phyloP scores from a whole-genome alignment of 2,797 vertebrate species.

The Lagocephalus sceleratus region DNA sequence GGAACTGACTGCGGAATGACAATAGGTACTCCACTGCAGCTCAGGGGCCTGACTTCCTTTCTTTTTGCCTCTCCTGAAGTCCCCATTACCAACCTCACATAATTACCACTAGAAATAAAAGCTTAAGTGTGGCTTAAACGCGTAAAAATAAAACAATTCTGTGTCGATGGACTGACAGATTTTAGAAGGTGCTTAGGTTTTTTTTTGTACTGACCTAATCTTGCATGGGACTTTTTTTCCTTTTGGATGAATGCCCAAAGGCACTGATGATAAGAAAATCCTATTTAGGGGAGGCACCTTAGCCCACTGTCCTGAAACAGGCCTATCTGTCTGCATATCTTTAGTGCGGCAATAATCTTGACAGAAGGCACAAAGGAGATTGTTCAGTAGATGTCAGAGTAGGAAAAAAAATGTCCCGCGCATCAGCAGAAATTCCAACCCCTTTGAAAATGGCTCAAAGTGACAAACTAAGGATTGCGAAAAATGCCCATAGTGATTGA shows the following conservation, averaged over 20 bases:
- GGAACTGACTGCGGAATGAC: constrained; percentile 72
- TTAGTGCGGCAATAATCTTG: constrained; percentile 61
- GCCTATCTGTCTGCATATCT: constrained; percentile 63
- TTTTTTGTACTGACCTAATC: constrained; percentile 35
- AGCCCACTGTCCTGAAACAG: constrained; percentile 40
- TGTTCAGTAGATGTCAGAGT: constrained; percentile 24
- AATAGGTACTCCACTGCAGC: constrained; percentile 66
- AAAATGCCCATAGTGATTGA: constrained; percentile 23
- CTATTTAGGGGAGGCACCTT: constrained; percentile 40
- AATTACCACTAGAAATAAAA: neutral
- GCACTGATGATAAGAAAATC: constrained; percentile 49
- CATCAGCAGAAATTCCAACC: constrained; percentile 33
- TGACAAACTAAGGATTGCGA: neutral
- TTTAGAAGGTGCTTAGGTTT: constrained; percentile 12
- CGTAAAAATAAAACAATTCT: neutral
- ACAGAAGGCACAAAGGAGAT: constrained; percentile 50
- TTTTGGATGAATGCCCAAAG: constrained; percentile 25
- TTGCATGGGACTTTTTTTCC: constrained; percentile 32
- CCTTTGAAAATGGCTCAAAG: neutral
- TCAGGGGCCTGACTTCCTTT: constrained; percentile 55
- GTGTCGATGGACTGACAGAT: neutral
- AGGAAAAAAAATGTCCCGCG: constrained; percentile 32
- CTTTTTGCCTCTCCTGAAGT: constrained; percentile 30
- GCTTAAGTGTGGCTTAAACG: neutral
- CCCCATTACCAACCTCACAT: constrained; percentile 39